Conservation (phyloP, 2,113 vertebrate species). For the Zosterops borbonicus region DNA sequence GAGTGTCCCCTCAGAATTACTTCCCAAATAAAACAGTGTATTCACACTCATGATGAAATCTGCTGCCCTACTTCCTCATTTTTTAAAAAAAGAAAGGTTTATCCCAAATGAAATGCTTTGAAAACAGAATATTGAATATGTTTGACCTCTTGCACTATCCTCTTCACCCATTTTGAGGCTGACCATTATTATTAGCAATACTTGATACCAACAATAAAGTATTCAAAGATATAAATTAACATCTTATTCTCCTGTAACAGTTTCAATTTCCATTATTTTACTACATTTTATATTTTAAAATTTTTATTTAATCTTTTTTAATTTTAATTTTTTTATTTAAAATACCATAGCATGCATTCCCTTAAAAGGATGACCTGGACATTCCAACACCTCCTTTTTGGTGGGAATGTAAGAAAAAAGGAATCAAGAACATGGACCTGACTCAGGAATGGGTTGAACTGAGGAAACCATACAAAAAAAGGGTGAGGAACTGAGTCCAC, state of each 20-base stretch:
- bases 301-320: too few species aligned
- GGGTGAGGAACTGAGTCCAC: too few species aligned
- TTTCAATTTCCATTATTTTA: neutral
- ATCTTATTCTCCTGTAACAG: neutral
- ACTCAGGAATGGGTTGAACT: neutral
- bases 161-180: neutral
- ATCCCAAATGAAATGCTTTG: neutral
- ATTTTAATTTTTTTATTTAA: too few species aligned
- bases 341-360: neutral
- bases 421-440: neutral
- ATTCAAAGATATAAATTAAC: too few species aligned
- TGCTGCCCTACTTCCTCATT: accelerated
- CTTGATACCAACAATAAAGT: neutral
- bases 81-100: neutral
- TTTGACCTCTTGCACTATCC: neutral
- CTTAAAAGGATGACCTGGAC: neutral
- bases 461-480: neutral
- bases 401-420: neutral
- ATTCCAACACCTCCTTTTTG: neutral
- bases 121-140: neutral
- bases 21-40: neutral
- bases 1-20: neutral
- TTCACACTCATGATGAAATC: neutral
- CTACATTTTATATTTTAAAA: neutral
- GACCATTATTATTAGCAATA: neutral